A percentile compares a stretch with the other conserved stretches of the same genome.
Evolutionary conservation across 2,797 vertebrate species (phyloP).

Genomic region (Valencia hispanica): DNA sequence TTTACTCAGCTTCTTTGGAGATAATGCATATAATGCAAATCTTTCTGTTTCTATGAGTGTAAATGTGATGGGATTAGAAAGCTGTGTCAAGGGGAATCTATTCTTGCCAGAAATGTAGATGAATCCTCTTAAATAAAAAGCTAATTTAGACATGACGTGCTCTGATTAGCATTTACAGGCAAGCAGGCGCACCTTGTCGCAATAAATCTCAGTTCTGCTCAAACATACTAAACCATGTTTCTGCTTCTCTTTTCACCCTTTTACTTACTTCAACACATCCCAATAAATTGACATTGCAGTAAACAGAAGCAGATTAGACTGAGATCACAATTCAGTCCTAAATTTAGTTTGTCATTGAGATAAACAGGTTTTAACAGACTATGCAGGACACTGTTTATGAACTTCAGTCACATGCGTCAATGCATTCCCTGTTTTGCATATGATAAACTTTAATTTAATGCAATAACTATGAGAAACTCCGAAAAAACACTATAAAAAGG

Average conservation of each 20-base stretch:
- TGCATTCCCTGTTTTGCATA: neutral
- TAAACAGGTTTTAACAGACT: slow-evolving; percentile 4
- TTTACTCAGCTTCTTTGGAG: neutral
- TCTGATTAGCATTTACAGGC: slow-evolving; percentile 36
- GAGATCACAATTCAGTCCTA: neutral
- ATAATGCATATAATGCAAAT: slow-evolving; percentile 13
- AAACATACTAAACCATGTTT: neutral
- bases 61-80: slow-evolving; percentile 17
- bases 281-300: slow-evolving; percentile 1
- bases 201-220: slow-evolving; percentile 13
- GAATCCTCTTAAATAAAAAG: neutral
- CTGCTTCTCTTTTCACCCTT: neutral
- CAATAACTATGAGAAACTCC: slow-evolving; percentile 9
- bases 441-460: slow-evolving; percentile 9
- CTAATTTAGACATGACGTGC: slow-evolving; percentile 10
- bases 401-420: neutral
- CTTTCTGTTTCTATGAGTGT: slow-evolving; percentile 10
- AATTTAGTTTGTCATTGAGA: neutral
- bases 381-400: neutral
- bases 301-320: slow-evolving; percentile 2
- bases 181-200: neutral
- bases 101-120: slow-evolving; percentile 18
- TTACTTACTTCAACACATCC: slow-evolving; percentile 11
- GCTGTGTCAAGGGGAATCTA: neutral
- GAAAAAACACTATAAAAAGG: neutral